phyloP scores from a whole-genome alignment of 2,888 invertebrate species.

The Drosophila affinis region DNA sequence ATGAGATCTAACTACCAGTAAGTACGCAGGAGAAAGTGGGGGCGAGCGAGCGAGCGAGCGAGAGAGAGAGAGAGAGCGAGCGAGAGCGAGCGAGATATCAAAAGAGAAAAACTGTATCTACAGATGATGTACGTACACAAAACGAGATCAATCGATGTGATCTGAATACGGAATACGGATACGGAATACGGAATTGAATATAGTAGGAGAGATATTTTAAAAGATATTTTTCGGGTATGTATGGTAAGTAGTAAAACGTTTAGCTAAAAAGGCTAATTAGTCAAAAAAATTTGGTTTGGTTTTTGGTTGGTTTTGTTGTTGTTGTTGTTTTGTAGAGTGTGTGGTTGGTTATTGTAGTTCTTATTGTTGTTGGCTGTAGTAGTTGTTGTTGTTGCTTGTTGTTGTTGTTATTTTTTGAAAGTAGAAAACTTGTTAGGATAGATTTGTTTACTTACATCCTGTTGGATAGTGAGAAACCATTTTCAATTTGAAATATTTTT shows the following conservation, averaged over 20 bases:
- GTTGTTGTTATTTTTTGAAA: constrained; percentile 14
- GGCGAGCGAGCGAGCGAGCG: constrained; percentile 10
- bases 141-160: constrained; percentile 56
- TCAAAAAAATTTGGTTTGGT: constrained; percentile 29
- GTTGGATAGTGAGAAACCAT: constrained; percentile 69
- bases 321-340: constrained; percentile 13
- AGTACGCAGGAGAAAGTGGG: constrained; percentile 9
- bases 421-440: constrained; percentile 39
- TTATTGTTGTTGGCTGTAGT: constrained; percentile 8
- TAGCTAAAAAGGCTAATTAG: constrained; percentile 51
- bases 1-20: constrained; percentile 27
- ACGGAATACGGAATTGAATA: constrained; percentile 31
- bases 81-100: constrained; percentile 21
- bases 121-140: constrained; percentile 46
- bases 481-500: constrained; percentile 53
- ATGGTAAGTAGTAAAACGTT: constrained; percentile 36
- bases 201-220: not conserved
- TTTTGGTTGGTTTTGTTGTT: constrained; percentile 17
- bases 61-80: constrained; percentile 24
- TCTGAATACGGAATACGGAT: constrained; percentile 42
- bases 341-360: constrained; percentile 10
- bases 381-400: constrained; percentile 16
- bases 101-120: constrained; percentile 43
- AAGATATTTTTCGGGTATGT: constrained; percentile 24
- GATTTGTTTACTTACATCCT: constrained; percentile 67